Evolutionary conservation across 2,888 invertebrate species (phyloP).

Genomic region (Tetanocera ferruginea): DNA sequence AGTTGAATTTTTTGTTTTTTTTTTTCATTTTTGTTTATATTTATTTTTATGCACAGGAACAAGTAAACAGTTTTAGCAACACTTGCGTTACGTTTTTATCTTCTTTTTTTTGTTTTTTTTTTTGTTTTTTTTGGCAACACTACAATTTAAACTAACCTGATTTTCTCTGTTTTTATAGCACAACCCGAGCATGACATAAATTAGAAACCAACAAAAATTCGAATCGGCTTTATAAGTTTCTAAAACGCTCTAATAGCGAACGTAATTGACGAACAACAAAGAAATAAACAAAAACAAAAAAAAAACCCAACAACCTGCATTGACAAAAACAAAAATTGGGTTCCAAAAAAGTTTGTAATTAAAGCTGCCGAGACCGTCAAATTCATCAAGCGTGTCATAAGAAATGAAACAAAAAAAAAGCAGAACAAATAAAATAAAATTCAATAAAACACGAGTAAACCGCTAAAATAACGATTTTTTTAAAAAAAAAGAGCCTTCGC

Average conservation of each 20-base stretch:
- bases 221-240: constrained; percentile 31
- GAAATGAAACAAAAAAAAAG: not conserved
- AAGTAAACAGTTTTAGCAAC: not conserved
- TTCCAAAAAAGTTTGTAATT: not conserved
- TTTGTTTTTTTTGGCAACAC: not conserved
- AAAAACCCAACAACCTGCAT: not conserved
- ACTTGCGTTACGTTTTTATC: not conserved
- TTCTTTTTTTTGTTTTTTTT: not conserved
- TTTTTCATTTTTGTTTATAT: no score
- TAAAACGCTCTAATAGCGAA: constrained; percentile 41
- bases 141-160: not conserved
- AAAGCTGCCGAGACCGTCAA: constrained; percentile 1
- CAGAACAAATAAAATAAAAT: constrained; percentile 1
- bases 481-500: not conserved
- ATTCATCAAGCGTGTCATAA: not conserved
- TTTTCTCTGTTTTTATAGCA: not conserved
- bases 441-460: constrained; percentile 21
- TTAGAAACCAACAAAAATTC: not conserved
- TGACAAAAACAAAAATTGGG: not conserved
- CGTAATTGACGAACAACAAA: constrained; percentile 32
- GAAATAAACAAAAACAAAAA: not conserved
- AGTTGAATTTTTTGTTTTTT: no score
- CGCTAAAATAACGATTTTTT: not conserved
- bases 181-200: not conserved
- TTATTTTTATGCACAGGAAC: no score